These are phyloP conservation scores for Cyprinodon tularosa DNA, from an alignment of 2,113 vertebrate genomes.

Conservation along the genomic window DNA sequence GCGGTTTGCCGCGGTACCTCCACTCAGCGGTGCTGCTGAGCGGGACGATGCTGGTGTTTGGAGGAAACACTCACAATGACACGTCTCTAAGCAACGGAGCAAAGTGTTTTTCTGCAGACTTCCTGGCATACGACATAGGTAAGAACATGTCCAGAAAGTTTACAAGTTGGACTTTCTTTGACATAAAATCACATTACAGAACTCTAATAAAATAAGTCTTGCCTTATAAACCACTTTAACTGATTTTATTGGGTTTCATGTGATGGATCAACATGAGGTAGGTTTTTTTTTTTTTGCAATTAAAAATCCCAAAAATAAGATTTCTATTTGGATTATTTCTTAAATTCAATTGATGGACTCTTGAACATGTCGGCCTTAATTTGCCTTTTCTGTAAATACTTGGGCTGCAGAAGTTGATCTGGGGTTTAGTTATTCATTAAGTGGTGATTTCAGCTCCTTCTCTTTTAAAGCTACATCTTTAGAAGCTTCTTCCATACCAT, in stretches of 20 bases:
- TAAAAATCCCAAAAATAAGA: background rate
- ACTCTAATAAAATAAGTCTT: background rate
- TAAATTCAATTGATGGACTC: background rate
- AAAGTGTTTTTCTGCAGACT: conserved; percentile 92
- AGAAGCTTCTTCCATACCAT: too few relatives aligned
- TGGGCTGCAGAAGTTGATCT: too few relatives aligned
- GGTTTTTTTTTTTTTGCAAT: background rate
- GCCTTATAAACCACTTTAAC: background rate
- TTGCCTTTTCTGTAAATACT: too few relatives aligned
- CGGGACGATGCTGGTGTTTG: conserved; percentile 89
- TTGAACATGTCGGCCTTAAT: background rate
- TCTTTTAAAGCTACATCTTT: too few relatives aligned
- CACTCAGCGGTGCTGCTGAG: conserved; percentile 88
- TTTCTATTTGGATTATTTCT: background rate
- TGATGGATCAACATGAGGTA: background rate
- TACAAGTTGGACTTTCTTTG: background rate
- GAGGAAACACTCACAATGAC: conserved; percentile 95
- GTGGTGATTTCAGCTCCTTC: too few relatives aligned
- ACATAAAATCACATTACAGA: background rate
- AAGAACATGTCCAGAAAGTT: conserved; percentile 41
- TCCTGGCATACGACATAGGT: conserved; percentile 91
- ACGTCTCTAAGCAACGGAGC: conserved; percentile 92
- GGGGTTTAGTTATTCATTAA: too few relatives aligned
- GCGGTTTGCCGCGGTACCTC: conserved; percentile 87
- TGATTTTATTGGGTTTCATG: background rate